Conservation (phyloP, 2,113 vertebrate species). For the Nesogale talazaci region DNA sequence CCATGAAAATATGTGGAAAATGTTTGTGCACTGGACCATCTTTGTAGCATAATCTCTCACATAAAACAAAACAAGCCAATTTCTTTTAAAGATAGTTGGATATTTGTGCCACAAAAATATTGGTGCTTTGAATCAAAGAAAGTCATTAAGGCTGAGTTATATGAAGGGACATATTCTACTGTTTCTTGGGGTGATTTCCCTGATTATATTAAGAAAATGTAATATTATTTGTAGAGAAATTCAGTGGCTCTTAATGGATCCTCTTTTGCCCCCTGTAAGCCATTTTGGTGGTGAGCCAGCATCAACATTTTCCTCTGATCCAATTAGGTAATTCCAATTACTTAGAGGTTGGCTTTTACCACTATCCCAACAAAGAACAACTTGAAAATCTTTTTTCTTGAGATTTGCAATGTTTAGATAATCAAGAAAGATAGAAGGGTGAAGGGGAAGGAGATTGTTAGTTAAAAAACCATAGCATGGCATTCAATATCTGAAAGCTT, state of each 20-base stretch:
- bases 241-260: constrained; percentile 17
- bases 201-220: constrained; percentile 46
- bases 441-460: background rate
- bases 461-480: background rate
- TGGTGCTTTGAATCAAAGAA: constrained; percentile 40
- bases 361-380: constrained; percentile 5
- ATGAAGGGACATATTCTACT: background rate
- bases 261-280: constrained; percentile 20
- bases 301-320: constrained; percentile 40
- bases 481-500: background rate
- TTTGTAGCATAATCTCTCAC: background rate
- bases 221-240: background rate
- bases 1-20: background rate
- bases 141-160: constrained; percentile 46
- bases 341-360: constrained; percentile 36
- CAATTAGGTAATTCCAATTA: constrained; percentile 35
- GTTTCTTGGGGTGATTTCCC: constrained; percentile 7
- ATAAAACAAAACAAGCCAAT: constrained; percentile 20
- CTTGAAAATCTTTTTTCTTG: constrained; percentile 25
- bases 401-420: background rate
- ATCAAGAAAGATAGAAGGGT: background rate
- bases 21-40: background rate
- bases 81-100: constrained; percentile 36
- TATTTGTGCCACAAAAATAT: constrained; percentile 24
- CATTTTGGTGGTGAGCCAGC: constrained; percentile 5